Evolutionary conservation across 2,888 invertebrate genomes (phyloP).

Genomic region (Cephonodes hylas): DNA sequence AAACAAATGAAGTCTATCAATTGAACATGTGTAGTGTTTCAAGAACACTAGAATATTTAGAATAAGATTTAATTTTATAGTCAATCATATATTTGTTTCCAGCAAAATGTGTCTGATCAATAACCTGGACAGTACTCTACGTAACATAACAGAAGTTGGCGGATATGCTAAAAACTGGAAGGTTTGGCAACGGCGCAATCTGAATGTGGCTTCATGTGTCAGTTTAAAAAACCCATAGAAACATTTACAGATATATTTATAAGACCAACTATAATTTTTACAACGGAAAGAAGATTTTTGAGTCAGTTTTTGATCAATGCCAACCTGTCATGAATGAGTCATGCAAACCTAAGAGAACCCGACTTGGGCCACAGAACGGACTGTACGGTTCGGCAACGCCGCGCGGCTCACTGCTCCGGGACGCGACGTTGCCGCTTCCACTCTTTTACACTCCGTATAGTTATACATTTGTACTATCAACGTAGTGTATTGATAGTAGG

Average conservation of each 20-base stretch:
- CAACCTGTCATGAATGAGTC: not conserved
- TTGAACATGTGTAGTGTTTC: not conserved
- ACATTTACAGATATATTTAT: no score
- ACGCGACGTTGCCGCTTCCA: conserved; percentile 36
- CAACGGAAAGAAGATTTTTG: not conserved
- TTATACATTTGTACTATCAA: conserved; percentile 1
- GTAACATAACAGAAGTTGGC: not conserved
- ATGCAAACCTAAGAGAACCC: not conserved
- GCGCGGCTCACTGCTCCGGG: conserved; percentile 13
- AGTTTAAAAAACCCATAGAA: not conserved
- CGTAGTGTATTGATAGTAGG: not conserved
- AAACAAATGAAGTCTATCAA: no score
- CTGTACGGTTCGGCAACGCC: conserved; percentile 6
- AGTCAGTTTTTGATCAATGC: not conserved
- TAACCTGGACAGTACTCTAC: not conserved
- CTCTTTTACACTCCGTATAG: conserved; percentile 18
- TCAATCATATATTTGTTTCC: not conserved
- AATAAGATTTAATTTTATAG: not conserved
- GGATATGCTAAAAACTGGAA: not conserved
- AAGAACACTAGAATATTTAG: not conserved
- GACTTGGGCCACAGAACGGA: not conserved
- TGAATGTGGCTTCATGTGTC: not conserved
- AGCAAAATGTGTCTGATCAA: not conserved
- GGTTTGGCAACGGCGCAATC: conserved; percentile 2
- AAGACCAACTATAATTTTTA: not conserved